Percentiles rank a stretch among this genome's conserved stretches.
phyloP scores from a whole-genome alignment of 2,888 invertebrate species.

The Tridacna crocea region DNA sequence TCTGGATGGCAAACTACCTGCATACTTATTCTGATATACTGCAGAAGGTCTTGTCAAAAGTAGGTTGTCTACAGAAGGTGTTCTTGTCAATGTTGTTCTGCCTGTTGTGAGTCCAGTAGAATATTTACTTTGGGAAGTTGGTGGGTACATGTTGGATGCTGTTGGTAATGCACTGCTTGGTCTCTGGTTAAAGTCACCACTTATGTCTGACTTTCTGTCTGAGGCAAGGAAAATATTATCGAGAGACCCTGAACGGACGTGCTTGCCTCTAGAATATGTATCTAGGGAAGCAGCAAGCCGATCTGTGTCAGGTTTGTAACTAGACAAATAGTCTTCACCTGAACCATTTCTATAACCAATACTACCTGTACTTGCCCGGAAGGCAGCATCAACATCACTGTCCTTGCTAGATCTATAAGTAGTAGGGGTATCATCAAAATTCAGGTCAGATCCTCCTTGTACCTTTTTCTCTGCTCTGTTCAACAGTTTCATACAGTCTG shows the following conservation, averaged over 20 bases:
- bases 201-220: slow-evolving; percentile 13
- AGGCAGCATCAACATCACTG: slow-evolving; percentile 46
- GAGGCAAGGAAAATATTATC: slow-evolving; percentile 47
- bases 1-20: slow-evolving; percentile 43
- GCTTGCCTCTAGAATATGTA: slow-evolving; percentile 54
- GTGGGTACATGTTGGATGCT: slow-evolving; percentile 53
- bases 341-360: slow-evolving; percentile 31
- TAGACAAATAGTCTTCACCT: slow-evolving; percentile 38
- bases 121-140: slow-evolving; percentile 45
- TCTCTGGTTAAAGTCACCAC: slow-evolving; percentile 25
- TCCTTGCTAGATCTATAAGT: slow-evolving; percentile 31
- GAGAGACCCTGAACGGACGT: slow-evolving; percentile 57
- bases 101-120: slow-evolving; percentile 53
- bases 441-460: slow-evolving; percentile 44
- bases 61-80: slow-evolving; percentile 70
- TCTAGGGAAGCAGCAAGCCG: slow-evolving; percentile 53
- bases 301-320: slow-evolving; percentile 43
- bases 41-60: slow-evolving; percentile 54
- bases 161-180: slow-evolving; percentile 54
- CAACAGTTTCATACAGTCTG: slow-evolving; percentile 81
- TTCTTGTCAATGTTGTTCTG: slow-evolving; percentile 56
- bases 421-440: slow-evolving; percentile 29
- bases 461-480: slow-evolving; percentile 81
- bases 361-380: slow-evolving; percentile 59
- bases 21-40: slow-evolving; percentile 46